phyloP scores from a whole-genome alignment of 2,888 invertebrate species.

The Blastobasis adustella region DNA sequence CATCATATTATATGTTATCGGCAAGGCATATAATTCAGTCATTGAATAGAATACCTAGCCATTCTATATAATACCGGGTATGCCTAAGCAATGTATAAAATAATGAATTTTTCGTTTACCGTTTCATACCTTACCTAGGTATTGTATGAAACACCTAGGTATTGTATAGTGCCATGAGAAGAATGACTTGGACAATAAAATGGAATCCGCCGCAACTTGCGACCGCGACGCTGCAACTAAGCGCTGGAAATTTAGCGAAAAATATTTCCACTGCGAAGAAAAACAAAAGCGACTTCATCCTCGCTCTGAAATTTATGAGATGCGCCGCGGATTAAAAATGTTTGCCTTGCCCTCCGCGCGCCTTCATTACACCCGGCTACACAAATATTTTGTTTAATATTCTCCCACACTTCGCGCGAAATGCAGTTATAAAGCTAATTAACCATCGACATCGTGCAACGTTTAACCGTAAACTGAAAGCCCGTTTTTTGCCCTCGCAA shows the following conservation, averaged over 20 bases:
- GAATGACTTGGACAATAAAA: too few species aligned
- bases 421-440: slow-evolving; percentile 52
- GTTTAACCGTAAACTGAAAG: neutral
- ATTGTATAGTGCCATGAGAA: too few species aligned
- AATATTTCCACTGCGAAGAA: slow-evolving; percentile 58
- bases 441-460: neutral
- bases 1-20: too few species aligned
- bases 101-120: too few species aligned
- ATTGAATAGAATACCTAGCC: too few species aligned
- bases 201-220: slow-evolving; percentile 3
- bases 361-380: slow-evolving; percentile 63
- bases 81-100: too few species aligned
- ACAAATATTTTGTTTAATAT: slow-evolving; percentile 67
- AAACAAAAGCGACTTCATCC: slow-evolving; percentile 65
- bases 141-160: too few species aligned
- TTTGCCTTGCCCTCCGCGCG: slow-evolving; percentile 46
- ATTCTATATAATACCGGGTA: too few species aligned
- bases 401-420: slow-evolving; percentile 61
- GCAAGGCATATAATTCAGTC: too few species aligned
- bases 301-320: slow-evolving; percentile 66
- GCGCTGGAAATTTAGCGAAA: slow-evolving; percentile 55
- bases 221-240: slow-evolving; percentile 38
- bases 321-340: slow-evolving; percentile 51
- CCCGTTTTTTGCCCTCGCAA: neutral
- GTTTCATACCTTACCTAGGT: too few species aligned